Percentiles rank a stretch among this genome's conserved stretches.
phyloP scores from a whole-genome alignment of 2,888 invertebrate genomes.

The Sisyra nigra region DNA sequence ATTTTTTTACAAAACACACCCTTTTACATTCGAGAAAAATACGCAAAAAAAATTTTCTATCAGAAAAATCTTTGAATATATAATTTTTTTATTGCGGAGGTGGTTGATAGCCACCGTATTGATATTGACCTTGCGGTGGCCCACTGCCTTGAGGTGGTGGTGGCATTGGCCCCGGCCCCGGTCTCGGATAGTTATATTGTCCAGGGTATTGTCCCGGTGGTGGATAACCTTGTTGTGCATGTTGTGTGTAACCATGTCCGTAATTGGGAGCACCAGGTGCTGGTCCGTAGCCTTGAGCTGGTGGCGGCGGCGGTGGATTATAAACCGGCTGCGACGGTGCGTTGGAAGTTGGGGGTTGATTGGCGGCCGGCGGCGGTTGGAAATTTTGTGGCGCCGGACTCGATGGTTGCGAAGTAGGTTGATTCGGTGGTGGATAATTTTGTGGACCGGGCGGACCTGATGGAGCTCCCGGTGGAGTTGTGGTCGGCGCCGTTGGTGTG shows the following conservation, averaged over 20 bases:
- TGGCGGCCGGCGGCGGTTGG: conserved; percentile 25
- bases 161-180: conserved; percentile 39
- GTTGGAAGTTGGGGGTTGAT: conserved; percentile 13
- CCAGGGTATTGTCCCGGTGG: conserved; percentile 40
- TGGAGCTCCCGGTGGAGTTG: conserved; percentile 32
- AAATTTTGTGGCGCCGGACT: conserved; percentile 29
- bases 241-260: conserved; percentile 37
- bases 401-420: conserved; percentile 29
- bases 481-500: conserved; percentile 32
- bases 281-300: conserved; percentile 14
- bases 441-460: conserved; percentile 17
- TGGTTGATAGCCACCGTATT: conserved; percentile 65
- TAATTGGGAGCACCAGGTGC: conserved; percentile 18
- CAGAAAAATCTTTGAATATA: too few relatives aligned
- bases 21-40: too few relatives aligned
- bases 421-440: conserved; percentile 43
- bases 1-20: too few relatives aligned
- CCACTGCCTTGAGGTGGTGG: conserved; percentile 47
- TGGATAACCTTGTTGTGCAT: conserved; percentile 38
- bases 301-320: conserved; percentile 20
- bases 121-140: conserved; percentile 56
- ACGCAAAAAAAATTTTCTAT: too few relatives aligned
- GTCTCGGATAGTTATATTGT: conserved; percentile 47
- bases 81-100: conserved; percentile 56
- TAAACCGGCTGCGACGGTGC: conserved; percentile 18